phyloP scores from a whole-genome alignment of 2,888 invertebrate genomes.

The Lamellibrachia columna region DNA sequence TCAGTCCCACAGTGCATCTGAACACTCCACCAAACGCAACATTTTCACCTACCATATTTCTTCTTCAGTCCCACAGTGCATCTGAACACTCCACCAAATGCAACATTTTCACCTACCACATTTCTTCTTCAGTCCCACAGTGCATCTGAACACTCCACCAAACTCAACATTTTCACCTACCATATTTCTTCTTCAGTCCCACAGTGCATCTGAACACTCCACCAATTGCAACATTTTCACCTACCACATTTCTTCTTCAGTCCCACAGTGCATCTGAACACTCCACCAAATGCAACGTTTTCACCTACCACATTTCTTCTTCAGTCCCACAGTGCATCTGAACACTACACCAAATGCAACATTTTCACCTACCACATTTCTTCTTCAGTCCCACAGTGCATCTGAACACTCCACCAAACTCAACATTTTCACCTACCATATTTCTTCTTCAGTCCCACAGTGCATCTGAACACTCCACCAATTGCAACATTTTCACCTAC shows the following conservation, averaged over 20 bases:
- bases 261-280: slow-evolving; percentile 93
- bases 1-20: slow-evolving; percentile 87
- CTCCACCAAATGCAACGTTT: slow-evolving; percentile 98
- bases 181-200: slow-evolving; percentile 86
- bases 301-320: slow-evolving; percentile 84
- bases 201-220: slow-evolving; percentile 97
- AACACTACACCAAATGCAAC: no score
- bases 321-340: no score
- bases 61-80: slow-evolving; percentile 92
- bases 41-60: slow-evolving; percentile 77
- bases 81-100: slow-evolving; percentile 97
- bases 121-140: slow-evolving; percentile 89
- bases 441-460: slow-evolving; percentile 89
- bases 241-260: slow-evolving; percentile 90
- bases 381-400: slow-evolving; percentile 86
- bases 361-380: slow-evolving; percentile 77
- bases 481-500: slow-evolving; percentile 94
- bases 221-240: slow-evolving; percentile 81
- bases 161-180: slow-evolving; percentile 99
- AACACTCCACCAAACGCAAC: slow-evolving; percentile 98
- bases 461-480: slow-evolving; percentile 97
- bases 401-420: slow-evolving; percentile 97
- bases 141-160: slow-evolving; percentile 97
- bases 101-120: slow-evolving; percentile 94
- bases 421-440: slow-evolving; percentile 78